phyloP scores from a whole-genome alignment of 1,140 invertebrate species.

The Myzus persicae region DNA sequence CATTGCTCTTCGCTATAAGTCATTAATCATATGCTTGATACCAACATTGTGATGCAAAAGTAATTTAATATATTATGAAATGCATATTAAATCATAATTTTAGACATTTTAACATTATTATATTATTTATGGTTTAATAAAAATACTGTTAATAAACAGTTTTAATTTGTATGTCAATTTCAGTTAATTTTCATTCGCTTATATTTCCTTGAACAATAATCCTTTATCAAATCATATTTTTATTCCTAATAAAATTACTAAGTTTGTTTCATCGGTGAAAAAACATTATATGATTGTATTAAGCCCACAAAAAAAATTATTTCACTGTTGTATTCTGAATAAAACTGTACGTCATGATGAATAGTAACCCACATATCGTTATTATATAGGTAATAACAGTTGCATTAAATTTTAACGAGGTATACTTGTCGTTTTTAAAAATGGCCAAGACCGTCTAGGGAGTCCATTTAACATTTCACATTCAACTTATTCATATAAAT shows the following conservation, averaged over 20 bases:
- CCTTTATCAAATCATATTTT: background rate
- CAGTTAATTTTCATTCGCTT: background rate
- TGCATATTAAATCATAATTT: background rate
- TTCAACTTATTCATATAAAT: slow-evolving; percentile 35
- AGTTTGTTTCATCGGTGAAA: background rate
- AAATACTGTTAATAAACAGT: background rate
- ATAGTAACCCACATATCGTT: background rate
- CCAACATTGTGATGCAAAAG: background rate
- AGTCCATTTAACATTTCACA: slow-evolving; percentile 23
- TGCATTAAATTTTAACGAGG: slow-evolving; percentile 28
- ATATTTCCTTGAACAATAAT: background rate
- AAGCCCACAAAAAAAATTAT: background rate
- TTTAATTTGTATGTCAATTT: background rate
- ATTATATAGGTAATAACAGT: slow-evolving; percentile 2
- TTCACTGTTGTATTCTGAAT: background rate
- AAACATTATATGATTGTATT: background rate
- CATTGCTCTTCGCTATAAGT: background rate
- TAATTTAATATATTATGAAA: background rate
- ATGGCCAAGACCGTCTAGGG: background rate
- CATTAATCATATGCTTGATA: background rate
- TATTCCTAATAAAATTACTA: background rate
- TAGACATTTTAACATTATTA: background rate
- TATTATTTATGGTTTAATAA: background rate
- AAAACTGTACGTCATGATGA: background rate
- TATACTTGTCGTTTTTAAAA: background rate